A percentile compares a stretch with the other conserved stretches of the same genome.
These are phyloP conservation scores for Poecilus cupreus DNA, from an alignment of 2,888 invertebrate genomes.

Conservation along the genomic window DNA sequence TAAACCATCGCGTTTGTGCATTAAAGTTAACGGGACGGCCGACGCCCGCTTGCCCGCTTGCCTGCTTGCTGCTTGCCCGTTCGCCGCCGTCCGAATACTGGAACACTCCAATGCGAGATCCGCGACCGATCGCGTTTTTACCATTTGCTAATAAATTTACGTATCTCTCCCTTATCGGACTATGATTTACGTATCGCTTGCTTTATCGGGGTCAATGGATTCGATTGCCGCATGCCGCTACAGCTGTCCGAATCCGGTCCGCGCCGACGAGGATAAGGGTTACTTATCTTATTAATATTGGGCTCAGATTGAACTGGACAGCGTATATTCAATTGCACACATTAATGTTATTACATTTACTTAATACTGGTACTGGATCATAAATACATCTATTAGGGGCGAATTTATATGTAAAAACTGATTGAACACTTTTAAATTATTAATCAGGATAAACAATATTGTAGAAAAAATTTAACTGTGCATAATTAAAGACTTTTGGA, in stretches of 20 bases:
- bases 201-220: conserved; percentile 14
- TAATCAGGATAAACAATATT: no score
- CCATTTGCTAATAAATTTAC: conserved; percentile 50
- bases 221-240: neutral
- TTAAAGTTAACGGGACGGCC: conserved; percentile 51
- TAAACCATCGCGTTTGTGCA: conserved; percentile 55
- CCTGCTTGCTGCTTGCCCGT: no score
- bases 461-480: no score
- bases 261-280: neutral
- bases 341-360: no score
- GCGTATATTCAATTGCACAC: neutral
- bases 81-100: neutral
- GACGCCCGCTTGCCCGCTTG: neutral
- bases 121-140: conserved; percentile 39
- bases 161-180: neutral
- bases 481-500: no score
- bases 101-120: neutral
- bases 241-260: neutral
- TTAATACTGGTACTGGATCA: no score
- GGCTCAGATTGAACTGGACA: neutral
- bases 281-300: neutral
- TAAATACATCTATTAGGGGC: no score
- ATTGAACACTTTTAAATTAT: no score
- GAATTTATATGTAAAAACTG: no score
- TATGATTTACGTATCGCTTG: conserved; percentile 10